Evolutionary conservation across 2,113 vertebrate species (phyloP).

Genomic region (Oncorhynchus kisutch): DNA sequence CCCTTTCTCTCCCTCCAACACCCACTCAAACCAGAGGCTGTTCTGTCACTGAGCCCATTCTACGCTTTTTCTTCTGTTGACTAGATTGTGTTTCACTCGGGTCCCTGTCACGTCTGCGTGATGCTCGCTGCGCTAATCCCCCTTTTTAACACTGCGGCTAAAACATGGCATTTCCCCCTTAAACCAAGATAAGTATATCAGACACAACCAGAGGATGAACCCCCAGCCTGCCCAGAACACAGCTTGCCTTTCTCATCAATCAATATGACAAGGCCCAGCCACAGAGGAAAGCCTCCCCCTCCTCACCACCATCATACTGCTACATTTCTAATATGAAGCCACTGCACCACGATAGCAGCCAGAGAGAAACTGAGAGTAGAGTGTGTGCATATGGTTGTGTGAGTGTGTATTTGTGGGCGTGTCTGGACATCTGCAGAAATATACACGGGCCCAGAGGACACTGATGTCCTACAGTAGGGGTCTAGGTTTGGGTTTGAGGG

Average conservation of each 20-base stretch:
- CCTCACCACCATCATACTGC: slow-evolving; percentile 10
- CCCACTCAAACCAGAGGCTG: neutral
- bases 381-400: neutral
- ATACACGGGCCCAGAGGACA: too few species aligned
- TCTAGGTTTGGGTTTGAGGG: neutral
- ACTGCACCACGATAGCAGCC: neutral
- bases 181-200: slow-evolving; percentile 69
- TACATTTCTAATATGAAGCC: neutral
- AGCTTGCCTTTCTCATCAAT: slow-evolving; percentile 70
- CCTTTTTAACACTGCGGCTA: slow-evolving; percentile 56
- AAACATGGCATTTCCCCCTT: slow-evolving; percentile 51
- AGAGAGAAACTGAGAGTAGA: neutral
- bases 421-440: neutral
- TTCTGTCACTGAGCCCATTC: neutral
- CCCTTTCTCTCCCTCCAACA: slow-evolving; percentile 13
- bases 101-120: slow-evolving; percentile 48
- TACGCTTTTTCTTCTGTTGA: slow-evolving; percentile 28
- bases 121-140: slow-evolving; percentile 57
- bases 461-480: too few species aligned
- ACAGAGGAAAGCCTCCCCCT: slow-evolving; percentile 52
- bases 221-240: slow-evolving; percentile 64
- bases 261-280: slow-evolving; percentile 67
- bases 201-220: slow-evolving; percentile 62
- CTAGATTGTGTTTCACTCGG: slow-evolving; percentile 24
- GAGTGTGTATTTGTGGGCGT: neutral